phyloP scores from a whole-genome alignment of 1,140 invertebrate species.

The Planococcus citri region DNA sequence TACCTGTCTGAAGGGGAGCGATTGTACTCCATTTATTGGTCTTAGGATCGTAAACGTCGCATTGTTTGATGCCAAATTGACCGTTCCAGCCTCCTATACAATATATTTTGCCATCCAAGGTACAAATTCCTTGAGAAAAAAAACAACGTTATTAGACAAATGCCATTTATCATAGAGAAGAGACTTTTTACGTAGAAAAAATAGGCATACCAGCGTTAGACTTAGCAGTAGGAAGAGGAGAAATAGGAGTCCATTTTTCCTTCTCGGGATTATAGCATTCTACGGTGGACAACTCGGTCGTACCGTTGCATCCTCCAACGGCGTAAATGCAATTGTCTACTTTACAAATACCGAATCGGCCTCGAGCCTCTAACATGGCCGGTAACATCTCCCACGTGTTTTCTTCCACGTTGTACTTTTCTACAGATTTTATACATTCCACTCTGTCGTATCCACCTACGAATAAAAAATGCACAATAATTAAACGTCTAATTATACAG shows the following conservation, averaged over 20 bases:
- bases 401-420: slow-evolving; percentile 52
- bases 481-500: no score
- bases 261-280: slow-evolving; percentile 47
- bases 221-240: slow-evolving; percentile 47
- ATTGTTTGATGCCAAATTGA: slow-evolving; percentile 56
- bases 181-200: background rate
- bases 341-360: slow-evolving; percentile 59
- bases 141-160: background rate
- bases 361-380: slow-evolving; percentile 55
- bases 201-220: slow-evolving; percentile 44
- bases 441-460: slow-evolving; percentile 77
- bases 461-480: slow-evolving; percentile 28
- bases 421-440: slow-evolving; percentile 63
- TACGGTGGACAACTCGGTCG: slow-evolving; percentile 51
- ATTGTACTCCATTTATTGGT: slow-evolving; percentile 51
- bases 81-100: slow-evolving; percentile 72
- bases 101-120: slow-evolving; percentile 53
- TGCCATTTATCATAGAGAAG: no score
- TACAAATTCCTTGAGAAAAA: slow-evolving; percentile 47
- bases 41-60: slow-evolving; percentile 55
- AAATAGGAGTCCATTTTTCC: slow-evolving; percentile 49
- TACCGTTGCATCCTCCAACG: slow-evolving; percentile 68
- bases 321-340: slow-evolving; percentile 56
- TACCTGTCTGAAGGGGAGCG: slow-evolving; percentile 49
- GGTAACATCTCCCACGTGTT: slow-evolving; percentile 56